phyloP scores from a whole-genome alignment of 2,888 invertebrate species.

The Zootermopsis nevadensis region DNA sequence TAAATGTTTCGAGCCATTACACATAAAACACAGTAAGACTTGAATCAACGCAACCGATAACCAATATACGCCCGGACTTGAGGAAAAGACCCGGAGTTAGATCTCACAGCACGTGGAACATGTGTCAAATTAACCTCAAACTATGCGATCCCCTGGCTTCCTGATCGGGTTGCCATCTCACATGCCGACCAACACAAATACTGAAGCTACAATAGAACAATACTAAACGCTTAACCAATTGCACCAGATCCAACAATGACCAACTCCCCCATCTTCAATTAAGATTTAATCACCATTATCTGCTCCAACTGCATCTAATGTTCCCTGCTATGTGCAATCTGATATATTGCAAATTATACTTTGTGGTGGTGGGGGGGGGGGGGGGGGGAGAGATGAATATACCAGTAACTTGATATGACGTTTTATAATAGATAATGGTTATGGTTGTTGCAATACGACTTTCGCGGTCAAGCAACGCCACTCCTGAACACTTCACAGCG shows the following conservation, averaged over 20 bases:
- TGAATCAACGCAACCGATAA: too few species aligned
- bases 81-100: too few species aligned
- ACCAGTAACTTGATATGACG: background rate
- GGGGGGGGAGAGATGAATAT: background rate
- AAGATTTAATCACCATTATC: constrained; percentile 37
- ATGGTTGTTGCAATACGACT: background rate
- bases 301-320: constrained; percentile 33
- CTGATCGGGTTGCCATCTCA: too few species aligned
- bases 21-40: too few species aligned
- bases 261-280: constrained; percentile 14
- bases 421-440: background rate
- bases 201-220: background rate
- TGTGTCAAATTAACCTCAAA: too few species aligned
- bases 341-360: constrained; percentile 19
- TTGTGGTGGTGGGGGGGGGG: background rate
- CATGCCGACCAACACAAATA: background rate
- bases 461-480: background rate
- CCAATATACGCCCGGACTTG: too few species aligned
- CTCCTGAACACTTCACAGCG: too few species aligned
- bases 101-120: too few species aligned
- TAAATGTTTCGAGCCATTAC: too few species aligned
- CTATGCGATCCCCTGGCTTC: too few species aligned
- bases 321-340: background rate
- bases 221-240: constrained; percentile 25
- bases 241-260: constrained; percentile 37